Conservation (phyloP, 92 coral and sea anemone genomes). For the Phenganax marumi region DNA sequence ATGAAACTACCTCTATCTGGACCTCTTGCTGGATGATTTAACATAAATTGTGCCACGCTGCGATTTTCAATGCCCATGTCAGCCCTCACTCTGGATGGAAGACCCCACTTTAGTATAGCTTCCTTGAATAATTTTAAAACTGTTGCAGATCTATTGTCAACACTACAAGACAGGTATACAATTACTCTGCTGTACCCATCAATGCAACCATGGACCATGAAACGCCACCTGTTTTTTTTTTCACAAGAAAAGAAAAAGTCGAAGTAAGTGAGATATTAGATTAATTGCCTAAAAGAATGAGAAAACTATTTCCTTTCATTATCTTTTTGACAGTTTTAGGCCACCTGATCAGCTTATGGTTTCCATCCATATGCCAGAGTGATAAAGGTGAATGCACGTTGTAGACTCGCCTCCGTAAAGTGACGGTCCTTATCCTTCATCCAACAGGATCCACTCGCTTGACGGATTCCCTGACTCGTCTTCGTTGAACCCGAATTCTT, state of each 20-base stretch:
- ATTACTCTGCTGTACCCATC: slow-evolving; percentile 58
- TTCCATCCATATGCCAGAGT: slow-evolving; percentile 59
- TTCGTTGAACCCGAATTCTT: slow-evolving; percentile 56
- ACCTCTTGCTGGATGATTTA: slow-evolving; percentile 49
- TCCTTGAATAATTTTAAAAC: slow-evolving; percentile 40
- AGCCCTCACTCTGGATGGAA: slow-evolving; percentile 58
- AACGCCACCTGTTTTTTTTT: slow-evolving; percentile 39
- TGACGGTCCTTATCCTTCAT: slow-evolving; percentile 49
- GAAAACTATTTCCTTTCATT: no score
- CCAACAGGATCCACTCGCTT: slow-evolving; percentile 60
- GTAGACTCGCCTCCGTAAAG: slow-evolving; percentile 41
- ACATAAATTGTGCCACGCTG: slow-evolving; percentile 52
- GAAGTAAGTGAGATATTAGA: no score
- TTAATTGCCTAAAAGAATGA: no score
- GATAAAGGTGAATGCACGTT: slow-evolving; percentile 57
- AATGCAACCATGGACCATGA: slow-evolving; percentile 59
- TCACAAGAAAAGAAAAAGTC: background rate
- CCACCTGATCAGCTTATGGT: slow-evolving; percentile 56
- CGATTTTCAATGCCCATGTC: slow-evolving; percentile 68
- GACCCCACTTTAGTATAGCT: slow-evolving; percentile 56
- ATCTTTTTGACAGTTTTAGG: background rate
- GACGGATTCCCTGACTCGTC: slow-evolving; percentile 40
- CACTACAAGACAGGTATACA: slow-evolving; percentile 44
- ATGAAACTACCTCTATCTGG: slow-evolving; percentile 57
- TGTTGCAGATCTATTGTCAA: slow-evolving; percentile 54